Conservation (phyloP, 2,888 invertebrate genomes). For the Eurois occulta region DNA sequence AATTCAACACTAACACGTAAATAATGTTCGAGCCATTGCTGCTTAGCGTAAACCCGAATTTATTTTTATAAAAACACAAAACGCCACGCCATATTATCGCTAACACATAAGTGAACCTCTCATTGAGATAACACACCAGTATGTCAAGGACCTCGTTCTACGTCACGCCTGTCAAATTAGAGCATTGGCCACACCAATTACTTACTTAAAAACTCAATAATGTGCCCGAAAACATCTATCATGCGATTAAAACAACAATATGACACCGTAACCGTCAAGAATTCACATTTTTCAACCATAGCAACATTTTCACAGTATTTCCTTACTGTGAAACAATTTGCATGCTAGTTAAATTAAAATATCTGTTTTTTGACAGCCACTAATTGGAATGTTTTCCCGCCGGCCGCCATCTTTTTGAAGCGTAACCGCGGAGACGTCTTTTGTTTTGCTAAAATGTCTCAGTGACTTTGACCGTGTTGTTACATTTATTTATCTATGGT, state of each 20-base stretch:
- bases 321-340: conserved; percentile 45
- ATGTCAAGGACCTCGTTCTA: conserved; percentile 54
- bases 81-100: conserved; percentile 36
- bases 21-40: neutral
- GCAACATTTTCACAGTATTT: conserved; percentile 29
- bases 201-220: conserved; percentile 40
- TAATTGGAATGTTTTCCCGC: conserved; percentile 53
- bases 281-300: conserved; percentile 15
- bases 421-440: conserved; percentile 4
- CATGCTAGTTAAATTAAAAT: conserved; percentile 54
- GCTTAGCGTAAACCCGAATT: neutral
- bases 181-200: conserved; percentile 47
- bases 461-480: conserved; percentile 17
- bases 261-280: conserved; percentile 20
- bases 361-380: conserved; percentile 51
- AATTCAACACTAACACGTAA: neutral
- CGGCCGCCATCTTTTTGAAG: conserved; percentile 33
- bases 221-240: conserved; percentile 21
- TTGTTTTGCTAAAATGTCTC: conserved; percentile 29
- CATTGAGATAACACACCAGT: conserved; percentile 50
- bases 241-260: conserved; percentile 28
- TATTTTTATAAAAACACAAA: conserved; percentile 20
- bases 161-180: conserved; percentile 59
- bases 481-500: conserved; percentile 2
- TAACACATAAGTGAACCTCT: conserved; percentile 43